Percentiles rank a stretch among this genome's conserved stretches.
phyloP scores from a whole-genome alignment of 64 coral and sea anemone species.

The Montipora capricornis region DNA sequence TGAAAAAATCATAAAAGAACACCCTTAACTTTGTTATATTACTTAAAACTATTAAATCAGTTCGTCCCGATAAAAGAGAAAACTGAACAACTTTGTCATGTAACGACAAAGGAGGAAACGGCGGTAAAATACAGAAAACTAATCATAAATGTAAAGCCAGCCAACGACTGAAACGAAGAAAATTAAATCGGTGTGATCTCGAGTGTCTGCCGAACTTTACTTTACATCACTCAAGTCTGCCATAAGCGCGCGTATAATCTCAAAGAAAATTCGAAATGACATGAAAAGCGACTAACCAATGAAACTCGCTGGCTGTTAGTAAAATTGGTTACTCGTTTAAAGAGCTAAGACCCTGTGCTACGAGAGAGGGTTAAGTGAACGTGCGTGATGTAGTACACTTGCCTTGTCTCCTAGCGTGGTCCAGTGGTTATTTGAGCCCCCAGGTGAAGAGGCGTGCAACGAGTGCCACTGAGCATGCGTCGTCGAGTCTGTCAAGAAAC shows the following conservation, averaged over 20 bases:
- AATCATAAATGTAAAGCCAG: too few species aligned
- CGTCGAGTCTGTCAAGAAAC: slow-evolving; percentile 42
- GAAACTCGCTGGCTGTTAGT: not conserved
- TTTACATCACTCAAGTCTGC: too few species aligned
- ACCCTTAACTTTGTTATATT: not conserved
- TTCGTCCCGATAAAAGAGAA: too few species aligned
- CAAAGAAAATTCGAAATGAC: too few species aligned
- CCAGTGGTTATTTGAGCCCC: slow-evolving; percentile 27
- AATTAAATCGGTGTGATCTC: too few species aligned
- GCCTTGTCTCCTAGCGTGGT: slow-evolving; percentile 45
- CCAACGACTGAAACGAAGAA: too few species aligned
- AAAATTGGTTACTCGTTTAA: not conserved
- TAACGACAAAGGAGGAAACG: too few species aligned
- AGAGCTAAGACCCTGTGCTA: not conserved
- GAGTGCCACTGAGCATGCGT: slow-evolving; percentile 50
- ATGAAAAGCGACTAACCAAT: not conserved
- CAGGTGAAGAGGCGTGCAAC: slow-evolving; percentile 31
- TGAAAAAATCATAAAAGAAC: not conserved
- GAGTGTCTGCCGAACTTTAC: too few species aligned
- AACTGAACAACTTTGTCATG: too few species aligned
- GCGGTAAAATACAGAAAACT: too few species aligned
- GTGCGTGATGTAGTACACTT: slow-evolving; percentile 23
- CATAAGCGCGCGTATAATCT: too few species aligned
- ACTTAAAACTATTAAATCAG: too few species aligned
- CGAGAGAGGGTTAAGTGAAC: not conserved